phyloP scores from a whole-genome alignment of 2,888 invertebrate species.

The Eupeodes luniger region DNA sequence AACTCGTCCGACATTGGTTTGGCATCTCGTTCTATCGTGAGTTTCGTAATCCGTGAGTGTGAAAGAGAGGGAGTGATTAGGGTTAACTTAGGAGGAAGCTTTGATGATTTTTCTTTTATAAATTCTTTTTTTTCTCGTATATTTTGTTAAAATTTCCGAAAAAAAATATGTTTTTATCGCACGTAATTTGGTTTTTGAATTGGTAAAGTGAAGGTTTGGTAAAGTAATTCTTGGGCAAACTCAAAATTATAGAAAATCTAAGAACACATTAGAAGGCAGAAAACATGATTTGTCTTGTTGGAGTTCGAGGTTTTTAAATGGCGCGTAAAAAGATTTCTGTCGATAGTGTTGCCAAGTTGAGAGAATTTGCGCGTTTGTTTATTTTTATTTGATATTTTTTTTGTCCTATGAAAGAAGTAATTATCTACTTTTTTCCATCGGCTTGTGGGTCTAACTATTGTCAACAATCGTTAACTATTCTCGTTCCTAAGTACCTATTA shows the following conservation, averaged over 20 bases:
- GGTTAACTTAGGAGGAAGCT: slow-evolving; percentile 19
- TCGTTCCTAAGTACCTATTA: no score
- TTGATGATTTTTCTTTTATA: slow-evolving; percentile 41
- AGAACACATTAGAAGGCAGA: background rate
- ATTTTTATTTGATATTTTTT: background rate
- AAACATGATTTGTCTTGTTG: slow-evolving; percentile 59
- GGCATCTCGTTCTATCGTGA: slow-evolving; percentile 47
- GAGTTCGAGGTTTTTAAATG: slow-evolving; percentile 53
- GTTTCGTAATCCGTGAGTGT: slow-evolving; percentile 1
- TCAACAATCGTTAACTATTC: no score
- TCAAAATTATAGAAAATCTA: background rate
- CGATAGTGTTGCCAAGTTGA: slow-evolving; percentile 43
- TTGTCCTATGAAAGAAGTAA: no score
- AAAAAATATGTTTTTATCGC: background rate
- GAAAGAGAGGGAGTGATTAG: slow-evolving; percentile 25
- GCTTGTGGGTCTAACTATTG: no score
- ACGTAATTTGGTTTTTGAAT: background rate
- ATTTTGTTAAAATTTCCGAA: background rate
- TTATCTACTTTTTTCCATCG: no score
- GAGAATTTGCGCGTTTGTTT: slow-evolving; percentile 1
- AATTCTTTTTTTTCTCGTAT: slow-evolving; percentile 24
- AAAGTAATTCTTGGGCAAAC: background rate
- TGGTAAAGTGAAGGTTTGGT: background rate
- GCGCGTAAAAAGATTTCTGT: slow-evolving; percentile 67
- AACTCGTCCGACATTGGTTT: slow-evolving; percentile 60